A percentile compares a stretch with the other conserved stretches of the same genome.
phyloP scores from a whole-genome alignment of 2,888 invertebrate genomes.

The Cyaniris semiargus region DNA sequence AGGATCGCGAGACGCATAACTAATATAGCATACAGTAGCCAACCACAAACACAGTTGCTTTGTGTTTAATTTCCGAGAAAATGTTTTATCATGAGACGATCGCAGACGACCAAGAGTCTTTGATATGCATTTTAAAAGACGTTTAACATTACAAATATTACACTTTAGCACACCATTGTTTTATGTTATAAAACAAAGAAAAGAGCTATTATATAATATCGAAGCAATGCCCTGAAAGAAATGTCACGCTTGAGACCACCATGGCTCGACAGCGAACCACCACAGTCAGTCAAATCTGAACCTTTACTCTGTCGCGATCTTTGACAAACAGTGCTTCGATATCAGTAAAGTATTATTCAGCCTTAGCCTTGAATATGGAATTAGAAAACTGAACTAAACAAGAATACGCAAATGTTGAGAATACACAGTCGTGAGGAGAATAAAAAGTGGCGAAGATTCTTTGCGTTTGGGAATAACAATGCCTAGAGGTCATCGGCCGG shows the following conservation, averaged over 20 bases:
- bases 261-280: constrained; percentile 36
- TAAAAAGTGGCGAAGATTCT: constrained; percentile 61
- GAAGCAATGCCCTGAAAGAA: constrained; percentile 62
- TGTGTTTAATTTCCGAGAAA: constrained; percentile 5
- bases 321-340: background rate
- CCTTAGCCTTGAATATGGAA: background rate
- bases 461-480: constrained; percentile 75
- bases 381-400: constrained; percentile 40
- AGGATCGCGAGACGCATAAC: background rate
- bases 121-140: background rate
- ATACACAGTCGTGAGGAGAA: constrained; percentile 63
- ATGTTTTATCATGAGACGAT: background rate
- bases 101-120: background rate
- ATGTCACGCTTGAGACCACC: constrained; percentile 65
- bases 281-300: constrained; percentile 42
- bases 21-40: background rate
- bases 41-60: background rate
- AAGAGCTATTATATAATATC: constrained; percentile 27
- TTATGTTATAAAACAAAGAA: constrained; percentile 6
- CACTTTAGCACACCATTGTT: constrained; percentile 5
- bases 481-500: constrained; percentile 71
- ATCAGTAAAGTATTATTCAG: background rate
- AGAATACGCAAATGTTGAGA: constrained; percentile 58
- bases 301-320: constrained; percentile 41
- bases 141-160: background rate